Conservation (phyloP, 1,140 invertebrate species). For the Drosophila ogumai region DNA sequence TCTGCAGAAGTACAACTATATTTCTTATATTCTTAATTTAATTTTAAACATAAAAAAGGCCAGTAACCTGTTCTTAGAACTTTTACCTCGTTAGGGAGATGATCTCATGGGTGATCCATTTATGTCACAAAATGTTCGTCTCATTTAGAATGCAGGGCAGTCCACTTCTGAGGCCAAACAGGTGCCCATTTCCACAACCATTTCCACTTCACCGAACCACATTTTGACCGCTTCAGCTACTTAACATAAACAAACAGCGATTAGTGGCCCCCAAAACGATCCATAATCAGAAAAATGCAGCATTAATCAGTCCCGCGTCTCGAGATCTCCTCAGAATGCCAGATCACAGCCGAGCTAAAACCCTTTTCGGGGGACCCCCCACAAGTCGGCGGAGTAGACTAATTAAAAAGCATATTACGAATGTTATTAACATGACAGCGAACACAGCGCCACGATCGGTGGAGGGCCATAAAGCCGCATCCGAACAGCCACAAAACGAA, state of each 20-base stretch:
- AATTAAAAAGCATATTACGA: conserved; percentile 83
- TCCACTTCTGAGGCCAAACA: conserved; percentile 23
- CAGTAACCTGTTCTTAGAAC: not conserved
- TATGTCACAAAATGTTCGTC: conserved; percentile 35
- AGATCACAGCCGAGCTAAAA: conserved; percentile 7
- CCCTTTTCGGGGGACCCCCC: conserved; percentile 62
- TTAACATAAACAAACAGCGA: conserved; percentile 53
- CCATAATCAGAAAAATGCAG: conserved; percentile 58
- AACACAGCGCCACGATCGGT: conserved; percentile 72
- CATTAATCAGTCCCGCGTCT: conserved; percentile 52
- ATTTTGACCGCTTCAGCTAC: conserved; percentile 36
- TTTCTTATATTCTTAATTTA: not conserved
- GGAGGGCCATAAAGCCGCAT: conserved; percentile 50
- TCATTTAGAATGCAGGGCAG: conserved; percentile 18
- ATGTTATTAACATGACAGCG: conserved; percentile 83
- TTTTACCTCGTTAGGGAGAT: conserved; percentile 35
- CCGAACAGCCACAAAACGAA: conserved; percentile 46
- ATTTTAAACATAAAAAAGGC: not conserved
- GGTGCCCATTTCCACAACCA: conserved; percentile 22
- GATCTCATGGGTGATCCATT: conserved; percentile 43
- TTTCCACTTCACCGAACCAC: conserved; percentile 17
- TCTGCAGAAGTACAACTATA: not conserved
- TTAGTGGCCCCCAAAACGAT: conserved; percentile 36
- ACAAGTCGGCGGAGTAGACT: conserved; percentile 67
- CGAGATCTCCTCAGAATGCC: conserved; percentile 14